Conservation (phyloP, 2,113 vertebrate genomes). For the Notarius lentiginosus region DNA sequence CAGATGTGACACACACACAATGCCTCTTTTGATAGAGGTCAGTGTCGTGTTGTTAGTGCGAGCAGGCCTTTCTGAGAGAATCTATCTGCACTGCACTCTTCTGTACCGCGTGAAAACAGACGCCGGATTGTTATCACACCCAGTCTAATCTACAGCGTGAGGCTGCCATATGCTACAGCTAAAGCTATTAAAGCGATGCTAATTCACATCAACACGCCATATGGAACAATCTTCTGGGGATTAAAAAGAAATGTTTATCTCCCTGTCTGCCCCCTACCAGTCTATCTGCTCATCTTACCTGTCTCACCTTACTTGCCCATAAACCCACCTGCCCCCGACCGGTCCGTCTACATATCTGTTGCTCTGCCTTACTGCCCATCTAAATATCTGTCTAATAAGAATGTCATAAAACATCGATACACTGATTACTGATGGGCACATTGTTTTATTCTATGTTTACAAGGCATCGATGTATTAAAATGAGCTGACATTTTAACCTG, state of each 20-base stretch:
- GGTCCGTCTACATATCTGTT: no score
- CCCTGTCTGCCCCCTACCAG: no score
- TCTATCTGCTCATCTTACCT: no score
- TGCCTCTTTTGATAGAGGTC: constrained; percentile 15
- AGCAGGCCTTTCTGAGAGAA: constrained; percentile 11
- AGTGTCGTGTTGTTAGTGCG: constrained; percentile 5
- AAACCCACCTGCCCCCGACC: no score
- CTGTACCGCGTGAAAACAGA: constrained; percentile 26
- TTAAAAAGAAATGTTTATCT: not conserved
- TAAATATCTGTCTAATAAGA: no score
- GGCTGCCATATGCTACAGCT: constrained; percentile 27
- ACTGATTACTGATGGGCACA: no score
- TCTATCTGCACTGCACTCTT: not conserved
- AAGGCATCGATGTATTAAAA: no score
- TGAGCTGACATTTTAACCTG: no score
- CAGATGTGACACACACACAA: constrained; percentile 33
- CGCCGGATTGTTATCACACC: constrained; percentile 29
- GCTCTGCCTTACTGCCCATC: no score
- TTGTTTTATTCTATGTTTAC: no score
- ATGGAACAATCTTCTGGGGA: not conserved
- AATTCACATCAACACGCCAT: constrained; percentile 8
- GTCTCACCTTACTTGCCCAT: no score
- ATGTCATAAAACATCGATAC: no score
- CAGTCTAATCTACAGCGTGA: not conserved
- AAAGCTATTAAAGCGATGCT: not conserved